Evolutionary conservation across 2,888 invertebrate genomes (phyloP), one percentile per base, ranked within the genome.

Genomic region (Platycheirus albimanus): DNA sequence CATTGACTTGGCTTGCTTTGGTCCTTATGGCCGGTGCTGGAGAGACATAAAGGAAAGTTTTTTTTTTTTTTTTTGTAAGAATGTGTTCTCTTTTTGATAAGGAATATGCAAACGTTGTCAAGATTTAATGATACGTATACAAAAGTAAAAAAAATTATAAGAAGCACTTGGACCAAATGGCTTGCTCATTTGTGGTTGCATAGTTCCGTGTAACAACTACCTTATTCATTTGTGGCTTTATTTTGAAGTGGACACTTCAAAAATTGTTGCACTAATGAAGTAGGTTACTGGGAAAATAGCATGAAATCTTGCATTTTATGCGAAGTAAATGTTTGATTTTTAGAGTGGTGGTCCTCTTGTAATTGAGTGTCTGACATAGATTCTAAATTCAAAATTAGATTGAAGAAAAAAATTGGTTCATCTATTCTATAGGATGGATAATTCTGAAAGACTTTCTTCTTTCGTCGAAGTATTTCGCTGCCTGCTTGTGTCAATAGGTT

Each of bases 221-320:
- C 7, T 24, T n/a, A n/a, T n/a, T n/a, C n/a, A n/a, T 63, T 11
- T 43, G 47, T 45, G 45, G 70, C 75, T 70, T 76, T 38, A 51
- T 70, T 58, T 36, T 15, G 36, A 76, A 6, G 7, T 3, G 13
- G n/a, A 19, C 24, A 43, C 77, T 81, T 77, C 45, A 54, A 61
- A n/a, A 63, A 71, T 67, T 76, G 45, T 63, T 30, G 24, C 66
- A 61, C 70, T 81, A 81, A 81, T 81, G 71, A 81, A 77, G 81
- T 72, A 71, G 38, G 56, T 52, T 28, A 45, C 38, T 58, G 5
- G 24, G 11, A 41, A 28, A 3, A 15, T 15, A 36, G 13, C 20
- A 28, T 41, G 58, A 15, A 28, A 45, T 45, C n/a, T 30, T 43
- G 43, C 43, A 43, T 30, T n/a, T n/a, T n/a, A n/a, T n/a, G n/a